Evolutionary conservation across 2,113 vertebrate species (phyloP).

Genomic region (Notechis scutatus): DNA sequence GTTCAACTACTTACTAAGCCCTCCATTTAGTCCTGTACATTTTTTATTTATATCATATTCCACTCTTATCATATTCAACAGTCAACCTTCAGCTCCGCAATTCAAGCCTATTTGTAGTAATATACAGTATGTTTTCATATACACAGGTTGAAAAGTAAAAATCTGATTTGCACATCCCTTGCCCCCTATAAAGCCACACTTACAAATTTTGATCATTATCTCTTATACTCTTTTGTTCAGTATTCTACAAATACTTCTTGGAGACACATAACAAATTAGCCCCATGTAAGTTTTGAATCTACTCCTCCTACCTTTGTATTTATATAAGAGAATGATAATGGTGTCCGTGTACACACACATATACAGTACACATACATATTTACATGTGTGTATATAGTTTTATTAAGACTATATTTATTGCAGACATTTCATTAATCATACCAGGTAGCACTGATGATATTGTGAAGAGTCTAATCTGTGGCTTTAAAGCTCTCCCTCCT

Average conservation of each 20-base stretch:
- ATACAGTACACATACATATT: too few species aligned
- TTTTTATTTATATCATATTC: neutral
- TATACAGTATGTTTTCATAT: neutral
- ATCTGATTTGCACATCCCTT: neutral
- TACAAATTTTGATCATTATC: neutral
- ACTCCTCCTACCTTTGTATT: neutral
- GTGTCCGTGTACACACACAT: neutral
- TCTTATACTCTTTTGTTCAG: neutral
- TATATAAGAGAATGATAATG: neutral
- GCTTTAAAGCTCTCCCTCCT: neutral
- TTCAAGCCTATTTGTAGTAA: neutral
- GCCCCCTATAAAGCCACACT: neutral
- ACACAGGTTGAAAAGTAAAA: neutral
- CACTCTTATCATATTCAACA: neutral
- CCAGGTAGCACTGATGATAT: neutral
- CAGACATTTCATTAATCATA: neutral
- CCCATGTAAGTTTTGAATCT: neutral
- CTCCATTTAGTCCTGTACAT: neutral
- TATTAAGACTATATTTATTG: neutral
- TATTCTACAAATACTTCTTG: neutral
- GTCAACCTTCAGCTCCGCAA: neutral
- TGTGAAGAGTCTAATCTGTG: neutral
- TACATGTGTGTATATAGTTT: neutral
- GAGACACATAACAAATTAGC: neutral
- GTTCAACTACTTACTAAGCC: neutral